These are phyloP conservation scores for Polyommatus iphigenia DNA, from an alignment of 2,888 invertebrate species.

Conservation along the genomic window DNA sequence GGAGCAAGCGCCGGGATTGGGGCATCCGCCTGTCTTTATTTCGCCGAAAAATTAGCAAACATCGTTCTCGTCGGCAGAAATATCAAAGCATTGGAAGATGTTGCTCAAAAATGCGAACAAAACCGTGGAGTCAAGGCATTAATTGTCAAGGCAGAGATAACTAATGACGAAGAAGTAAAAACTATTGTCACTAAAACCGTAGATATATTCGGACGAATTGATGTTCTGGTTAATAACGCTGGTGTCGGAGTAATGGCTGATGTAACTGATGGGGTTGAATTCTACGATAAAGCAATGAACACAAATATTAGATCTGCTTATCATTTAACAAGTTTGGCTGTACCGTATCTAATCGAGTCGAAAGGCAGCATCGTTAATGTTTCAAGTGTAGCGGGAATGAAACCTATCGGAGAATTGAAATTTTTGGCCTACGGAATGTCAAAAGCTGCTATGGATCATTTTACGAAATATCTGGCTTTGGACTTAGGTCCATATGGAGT, in stretches of 20 bases:
- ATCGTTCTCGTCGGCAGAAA: slow-evolving; percentile 86
- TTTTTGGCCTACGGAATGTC: slow-evolving; percentile 94
- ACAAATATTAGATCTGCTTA: slow-evolving; percentile 89
- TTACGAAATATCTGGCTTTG: slow-evolving; percentile 93
- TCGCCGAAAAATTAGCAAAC: slow-evolving; percentile 83
- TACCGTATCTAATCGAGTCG: slow-evolving; percentile 88
- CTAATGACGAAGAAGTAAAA: slow-evolving; percentile 83
- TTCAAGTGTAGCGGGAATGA: slow-evolving; percentile 92
- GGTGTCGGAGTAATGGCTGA: slow-evolving; percentile 87
- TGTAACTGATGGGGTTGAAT: slow-evolving; percentile 89
- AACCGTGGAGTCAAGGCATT: slow-evolving; percentile 71
- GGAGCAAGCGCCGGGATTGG: slow-evolving; percentile 89
- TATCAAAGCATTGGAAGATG: slow-evolving; percentile 81
- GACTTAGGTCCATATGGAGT: slow-evolving; percentile 88
- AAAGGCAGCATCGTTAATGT: slow-evolving; percentile 95
- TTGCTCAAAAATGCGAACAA: slow-evolving; percentile 79
- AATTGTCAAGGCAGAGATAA: slow-evolving; percentile 82
- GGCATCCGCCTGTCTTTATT: slow-evolving; percentile 83
- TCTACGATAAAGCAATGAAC: slow-evolving; percentile 91
- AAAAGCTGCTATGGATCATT: slow-evolving; percentile 95
- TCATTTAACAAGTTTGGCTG: slow-evolving; percentile 88
- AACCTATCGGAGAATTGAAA: slow-evolving; percentile 80
- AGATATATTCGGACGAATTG: slow-evolving; percentile 83
- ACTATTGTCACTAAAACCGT: slow-evolving; percentile 84
- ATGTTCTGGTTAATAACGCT: slow-evolving; percentile 92